Evolutionary conservation across 2,113 vertebrate genomes (phyloP).

Genomic region (Dromaius novaehollandiae): DNA sequence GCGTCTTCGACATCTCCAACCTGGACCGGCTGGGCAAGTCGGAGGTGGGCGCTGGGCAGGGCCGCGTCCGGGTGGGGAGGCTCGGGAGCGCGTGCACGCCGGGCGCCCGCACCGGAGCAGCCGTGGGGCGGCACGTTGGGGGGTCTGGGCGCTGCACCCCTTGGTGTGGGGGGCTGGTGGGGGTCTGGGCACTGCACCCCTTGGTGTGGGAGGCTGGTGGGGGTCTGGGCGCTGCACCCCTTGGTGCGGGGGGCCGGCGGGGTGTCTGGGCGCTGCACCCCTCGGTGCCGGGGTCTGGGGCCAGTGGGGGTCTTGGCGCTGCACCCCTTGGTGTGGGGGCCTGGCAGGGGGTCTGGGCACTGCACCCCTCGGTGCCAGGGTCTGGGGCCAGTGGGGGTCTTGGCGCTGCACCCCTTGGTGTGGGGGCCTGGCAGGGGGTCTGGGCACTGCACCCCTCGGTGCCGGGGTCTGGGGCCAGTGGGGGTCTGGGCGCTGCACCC

Average conservation of each 20-base stretch:
- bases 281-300: too few relatives aligned
- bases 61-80: neutral
- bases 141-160: neutral
- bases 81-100: accelerated
- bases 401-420: accelerated
- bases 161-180: accelerated
- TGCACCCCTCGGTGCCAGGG: accelerated
- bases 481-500: neutral
- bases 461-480: too few relatives aligned
- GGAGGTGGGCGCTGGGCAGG: slow-evolving; percentile 75
- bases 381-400: too few relatives aligned
- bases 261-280: too few relatives aligned
- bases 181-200: neutral
- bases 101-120: accelerated
- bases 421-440: neutral
- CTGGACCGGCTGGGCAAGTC: slow-evolving; percentile 95
- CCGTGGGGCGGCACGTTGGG: accelerated
- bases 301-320: too few relatives aligned
- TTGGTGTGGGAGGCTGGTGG: accelerated
- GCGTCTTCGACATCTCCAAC: slow-evolving; percentile 94
- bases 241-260: accelerated
- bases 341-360: too few relatives aligned
- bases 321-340: too few relatives aligned
- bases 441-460: too few relatives aligned
- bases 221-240: neutral